phyloP scores from a whole-genome alignment of 1,140 invertebrate species.

The Drosophila quadrilineata region DNA sequence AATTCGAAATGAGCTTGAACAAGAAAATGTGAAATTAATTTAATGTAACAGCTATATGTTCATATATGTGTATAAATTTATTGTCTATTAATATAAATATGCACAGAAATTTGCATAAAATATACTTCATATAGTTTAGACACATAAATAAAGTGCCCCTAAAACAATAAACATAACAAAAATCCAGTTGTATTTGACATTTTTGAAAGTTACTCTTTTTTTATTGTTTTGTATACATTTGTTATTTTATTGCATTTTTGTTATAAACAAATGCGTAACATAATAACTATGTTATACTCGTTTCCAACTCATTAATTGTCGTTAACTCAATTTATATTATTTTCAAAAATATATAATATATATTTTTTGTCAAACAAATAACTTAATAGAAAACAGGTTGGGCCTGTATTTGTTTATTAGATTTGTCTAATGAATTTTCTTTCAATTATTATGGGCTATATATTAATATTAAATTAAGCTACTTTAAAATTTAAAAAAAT shows the following conservation, averaged over 20 bases:
- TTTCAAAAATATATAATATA: too few relatives aligned
- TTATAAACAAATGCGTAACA: conserved; percentile 16
- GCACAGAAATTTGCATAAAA: conserved; percentile 38
- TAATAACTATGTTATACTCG: not conserved
- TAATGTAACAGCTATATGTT: conserved; percentile 41
- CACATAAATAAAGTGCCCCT: conserved; percentile 5
- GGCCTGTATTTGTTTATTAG: not conserved
- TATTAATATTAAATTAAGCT: too few relatives aligned
- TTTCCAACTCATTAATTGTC: not conserved
- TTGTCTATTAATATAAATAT: conserved; percentile 52
- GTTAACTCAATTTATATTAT: conserved; percentile 20
- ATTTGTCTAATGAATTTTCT: not conserved
- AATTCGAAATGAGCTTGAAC: conserved; percentile 17
- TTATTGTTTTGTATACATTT: conserved; percentile 2
- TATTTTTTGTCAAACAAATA: conserved; percentile 7
- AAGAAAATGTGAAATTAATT: conserved; percentile 47
- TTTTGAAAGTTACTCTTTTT: conserved; percentile 5
- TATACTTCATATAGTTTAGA: conserved; percentile 4
- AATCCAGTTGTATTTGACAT: not conserved
- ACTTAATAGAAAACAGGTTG: not conserved
- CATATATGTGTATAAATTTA: conserved; percentile 1
- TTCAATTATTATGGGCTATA: too few relatives aligned
- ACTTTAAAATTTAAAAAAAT: too few relatives aligned
- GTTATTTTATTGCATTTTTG: conserved; percentile 11
- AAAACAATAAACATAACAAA: conserved; percentile 3